phyloP scores from a whole-genome alignment of 2,113 vertebrate species.

The Phycodurus eques region DNA sequence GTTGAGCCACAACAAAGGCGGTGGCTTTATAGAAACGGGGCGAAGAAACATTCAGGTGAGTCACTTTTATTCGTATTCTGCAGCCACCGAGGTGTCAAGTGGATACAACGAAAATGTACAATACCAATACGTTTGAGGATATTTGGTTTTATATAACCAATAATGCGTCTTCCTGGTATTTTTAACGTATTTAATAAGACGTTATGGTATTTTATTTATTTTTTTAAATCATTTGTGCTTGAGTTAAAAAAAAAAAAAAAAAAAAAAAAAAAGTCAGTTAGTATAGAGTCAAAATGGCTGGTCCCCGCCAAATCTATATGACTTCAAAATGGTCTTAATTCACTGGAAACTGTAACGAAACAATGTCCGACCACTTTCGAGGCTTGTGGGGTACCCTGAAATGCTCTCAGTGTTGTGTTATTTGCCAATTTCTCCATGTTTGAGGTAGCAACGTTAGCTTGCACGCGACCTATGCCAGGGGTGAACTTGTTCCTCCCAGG shows the following conservation, averaged over 20 bases:
- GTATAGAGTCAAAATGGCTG: neutral
- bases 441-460: neutral
- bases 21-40: neutral
- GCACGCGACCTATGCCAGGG: neutral
- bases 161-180: neutral
- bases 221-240: neutral
- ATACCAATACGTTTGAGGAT: neutral
- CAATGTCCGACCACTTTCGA: too few species aligned
- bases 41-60: neutral
- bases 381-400: fast-evolving
- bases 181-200: neutral
- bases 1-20: neutral
- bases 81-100: neutral
- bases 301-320: neutral
- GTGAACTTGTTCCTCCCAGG: neutral
- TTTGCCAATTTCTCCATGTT: neutral
- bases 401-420: fast-evolving
- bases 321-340: neutral
- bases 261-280: neutral
- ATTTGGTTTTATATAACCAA: neutral
- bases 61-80: too few species aligned
- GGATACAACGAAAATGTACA: neutral
- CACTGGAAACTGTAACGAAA: neutral
- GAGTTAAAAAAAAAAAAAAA: neutral
- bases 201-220: neutral